These are phyloP conservation scores for Manis pentadactyla DNA, from an alignment of 2,797 vertebrate species.

Conservation along the genomic window DNA sequence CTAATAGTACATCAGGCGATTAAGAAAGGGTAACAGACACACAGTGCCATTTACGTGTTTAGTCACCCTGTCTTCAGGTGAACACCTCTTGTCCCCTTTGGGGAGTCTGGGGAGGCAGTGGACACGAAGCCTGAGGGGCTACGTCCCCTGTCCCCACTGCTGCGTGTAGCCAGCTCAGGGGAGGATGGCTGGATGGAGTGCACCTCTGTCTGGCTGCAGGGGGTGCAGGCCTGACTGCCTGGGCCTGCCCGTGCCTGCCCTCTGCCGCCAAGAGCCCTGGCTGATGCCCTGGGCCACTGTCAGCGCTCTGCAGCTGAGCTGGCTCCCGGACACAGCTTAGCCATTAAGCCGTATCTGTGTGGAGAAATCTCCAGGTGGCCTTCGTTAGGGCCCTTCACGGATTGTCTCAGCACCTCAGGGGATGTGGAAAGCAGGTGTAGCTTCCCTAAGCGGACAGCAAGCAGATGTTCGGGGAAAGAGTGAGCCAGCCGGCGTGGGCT, in stretches of 20 bases:
- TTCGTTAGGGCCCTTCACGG: neutral
- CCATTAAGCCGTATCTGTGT: conserved; percentile 50
- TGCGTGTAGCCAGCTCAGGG: neutral
- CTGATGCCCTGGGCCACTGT: neutral
- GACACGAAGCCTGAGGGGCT: neutral
- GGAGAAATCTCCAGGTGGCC: conserved; percentile 40
- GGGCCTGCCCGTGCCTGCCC: neutral
- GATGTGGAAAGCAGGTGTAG: conserved; percentile 8
- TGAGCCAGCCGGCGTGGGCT: neutral
- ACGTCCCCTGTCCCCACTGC: neutral
- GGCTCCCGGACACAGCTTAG: neutral
- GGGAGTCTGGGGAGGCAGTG: neutral
- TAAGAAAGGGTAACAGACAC: neutral
- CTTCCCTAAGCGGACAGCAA: conserved; percentile 52
- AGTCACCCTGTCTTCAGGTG: neutral
- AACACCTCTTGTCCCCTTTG: neutral
- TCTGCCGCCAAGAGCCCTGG: neutral
- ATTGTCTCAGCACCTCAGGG: neutral
- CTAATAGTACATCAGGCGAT: neutral
- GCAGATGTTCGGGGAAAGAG: conserved; percentile 58
- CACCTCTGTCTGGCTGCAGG: neutral
- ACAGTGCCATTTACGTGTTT: neutral
- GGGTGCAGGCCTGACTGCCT: neutral
- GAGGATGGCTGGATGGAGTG: neutral
- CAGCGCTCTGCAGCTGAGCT: neutral